These are phyloP conservation scores for Paratilapia polleni DNA, from an alignment of 2,113 vertebrate genomes.

Conservation along the genomic window DNA sequence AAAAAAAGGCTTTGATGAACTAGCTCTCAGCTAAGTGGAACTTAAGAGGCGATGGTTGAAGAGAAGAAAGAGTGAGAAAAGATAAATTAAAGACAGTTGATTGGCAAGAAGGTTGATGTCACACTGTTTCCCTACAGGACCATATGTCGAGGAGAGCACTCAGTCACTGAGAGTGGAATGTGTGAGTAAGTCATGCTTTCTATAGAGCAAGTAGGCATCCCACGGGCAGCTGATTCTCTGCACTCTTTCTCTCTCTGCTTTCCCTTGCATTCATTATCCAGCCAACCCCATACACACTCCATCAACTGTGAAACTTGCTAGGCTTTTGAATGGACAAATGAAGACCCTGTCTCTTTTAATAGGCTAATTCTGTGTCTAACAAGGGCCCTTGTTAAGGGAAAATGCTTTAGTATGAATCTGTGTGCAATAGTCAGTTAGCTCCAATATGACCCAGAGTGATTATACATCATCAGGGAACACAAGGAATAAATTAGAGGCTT, in stretches of 20 bases:
- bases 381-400: slow-evolving; percentile 53
- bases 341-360: slow-evolving; percentile 63
- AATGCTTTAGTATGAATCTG: slow-evolving; percentile 37
- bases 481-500: slow-evolving; percentile 11
- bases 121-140: slow-evolving; percentile 78
- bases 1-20: slow-evolving; percentile 64
- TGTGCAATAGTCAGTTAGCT: slow-evolving; percentile 67
- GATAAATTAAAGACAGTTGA: slow-evolving; percentile 74
- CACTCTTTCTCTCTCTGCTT: slow-evolving; percentile 40
- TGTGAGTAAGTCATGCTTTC: slow-evolving; percentile 77
- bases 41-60: slow-evolving; percentile 65
- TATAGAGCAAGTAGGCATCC: slow-evolving; percentile 70
- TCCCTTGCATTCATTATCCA: slow-evolving; percentile 68
- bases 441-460: slow-evolving; percentile 28
- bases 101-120: slow-evolving; percentile 72
- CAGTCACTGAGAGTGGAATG: slow-evolving; percentile 77
- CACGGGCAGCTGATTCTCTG: slow-evolving; percentile 67
- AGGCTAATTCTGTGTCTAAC: slow-evolving; percentile 64
- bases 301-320: slow-evolving; percentile 64
- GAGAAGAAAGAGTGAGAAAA: slow-evolving; percentile 63
- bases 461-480: slow-evolving; percentile 33
- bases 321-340: slow-evolving; percentile 65
- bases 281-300: slow-evolving; percentile 47
- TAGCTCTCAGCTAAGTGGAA: slow-evolving; percentile 70
- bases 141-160: slow-evolving; percentile 72